These are phyloP conservation scores for Terebella lapidaria DNA, from an alignment of 2,888 invertebrate genomes.

Conservation along the genomic window DNA sequence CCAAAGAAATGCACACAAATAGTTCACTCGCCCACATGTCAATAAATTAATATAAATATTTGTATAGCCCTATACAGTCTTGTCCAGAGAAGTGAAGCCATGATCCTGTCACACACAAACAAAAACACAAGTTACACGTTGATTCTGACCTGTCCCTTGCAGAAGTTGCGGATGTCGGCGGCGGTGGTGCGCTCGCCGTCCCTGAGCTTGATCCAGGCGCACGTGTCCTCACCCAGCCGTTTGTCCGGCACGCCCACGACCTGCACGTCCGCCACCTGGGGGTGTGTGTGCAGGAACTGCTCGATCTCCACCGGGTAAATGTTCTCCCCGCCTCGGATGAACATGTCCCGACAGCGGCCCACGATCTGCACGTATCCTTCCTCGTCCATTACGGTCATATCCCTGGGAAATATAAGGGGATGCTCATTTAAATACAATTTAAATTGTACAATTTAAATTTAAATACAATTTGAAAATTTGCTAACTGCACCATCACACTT, in stretches of 20 bases:
- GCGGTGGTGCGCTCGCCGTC: slow-evolving; percentile 57
- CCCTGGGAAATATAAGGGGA: slow-evolving; percentile 45
- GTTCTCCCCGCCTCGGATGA: neutral
- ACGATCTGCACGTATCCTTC: neutral
- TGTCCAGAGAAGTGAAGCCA: no score
- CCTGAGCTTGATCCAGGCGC: slow-evolving; percentile 60
- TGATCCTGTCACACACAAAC: no score
- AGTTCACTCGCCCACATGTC: no score
- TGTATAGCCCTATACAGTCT: no score
- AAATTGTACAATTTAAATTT: no score
- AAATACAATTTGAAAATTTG: no score
- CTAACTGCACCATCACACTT: no score
- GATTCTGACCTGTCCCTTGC: slow-evolving; percentile 65
- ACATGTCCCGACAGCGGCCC: neutral
- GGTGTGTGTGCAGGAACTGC: neutral
- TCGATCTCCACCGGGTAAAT: neutral
- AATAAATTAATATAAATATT: no score
- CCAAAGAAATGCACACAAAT: no score
- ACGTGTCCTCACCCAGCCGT: slow-evolving; percentile 67
- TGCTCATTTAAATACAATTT: no score
- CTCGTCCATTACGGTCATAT: neutral
- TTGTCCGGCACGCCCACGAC: slow-evolving; percentile 67
- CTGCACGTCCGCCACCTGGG: slow-evolving; percentile 21
- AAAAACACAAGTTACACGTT: no score
- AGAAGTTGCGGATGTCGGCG: slow-evolving; percentile 63